Evolutionary conservation across 2,797 vertebrate species (phyloP).

Genomic region (Silurus lanzhouensis): DNA sequence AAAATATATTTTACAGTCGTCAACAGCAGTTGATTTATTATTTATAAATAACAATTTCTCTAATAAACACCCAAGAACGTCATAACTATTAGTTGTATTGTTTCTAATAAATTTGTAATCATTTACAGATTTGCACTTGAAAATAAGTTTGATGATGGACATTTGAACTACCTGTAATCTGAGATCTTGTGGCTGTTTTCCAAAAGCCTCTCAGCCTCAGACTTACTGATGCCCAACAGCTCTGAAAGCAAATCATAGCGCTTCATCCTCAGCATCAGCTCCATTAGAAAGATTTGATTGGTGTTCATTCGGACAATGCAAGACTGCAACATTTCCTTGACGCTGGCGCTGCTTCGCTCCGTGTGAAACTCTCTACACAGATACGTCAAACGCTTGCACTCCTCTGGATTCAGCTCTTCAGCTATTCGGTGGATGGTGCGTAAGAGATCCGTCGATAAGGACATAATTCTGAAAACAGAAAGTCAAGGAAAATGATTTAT

Average conservation of each 20-base stretch:
- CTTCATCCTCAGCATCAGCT: conserved; percentile 77
- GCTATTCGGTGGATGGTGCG: conserved; percentile 74
- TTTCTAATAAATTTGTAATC: not conserved
- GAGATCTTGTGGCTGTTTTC: conserved; percentile 67
- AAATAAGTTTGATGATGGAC: too few species aligned
- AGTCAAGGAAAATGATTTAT: not conserved
- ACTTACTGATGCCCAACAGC: conserved; percentile 69
- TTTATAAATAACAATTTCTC: not conserved
- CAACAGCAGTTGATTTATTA: too few species aligned
- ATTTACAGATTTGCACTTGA: not conserved
- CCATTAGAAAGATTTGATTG: conserved; percentile 64
- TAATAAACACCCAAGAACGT: not conserved
- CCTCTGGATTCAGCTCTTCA: conserved; percentile 76
- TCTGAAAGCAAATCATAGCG: conserved; percentile 84
- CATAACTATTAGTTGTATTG: not conserved
- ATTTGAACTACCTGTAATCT: conserved; percentile 79
- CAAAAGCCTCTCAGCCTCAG: conserved; percentile 69
- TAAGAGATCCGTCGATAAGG: conserved; percentile 8
- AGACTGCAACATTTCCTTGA: conserved; percentile 71
- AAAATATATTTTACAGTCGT: not conserved
- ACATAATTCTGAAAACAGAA: conserved; percentile 21
- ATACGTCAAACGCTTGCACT: conserved; percentile 77
- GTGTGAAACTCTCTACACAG: conserved; percentile 73
- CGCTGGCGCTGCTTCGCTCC: conserved; percentile 51
- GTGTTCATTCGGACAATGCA: conserved; percentile 64